Evolutionary conservation across 2,113 vertebrate genomes (phyloP), one percentile per base, ranked within the genome.

Genomic region (Brienomyrus brachyistius): DNA sequence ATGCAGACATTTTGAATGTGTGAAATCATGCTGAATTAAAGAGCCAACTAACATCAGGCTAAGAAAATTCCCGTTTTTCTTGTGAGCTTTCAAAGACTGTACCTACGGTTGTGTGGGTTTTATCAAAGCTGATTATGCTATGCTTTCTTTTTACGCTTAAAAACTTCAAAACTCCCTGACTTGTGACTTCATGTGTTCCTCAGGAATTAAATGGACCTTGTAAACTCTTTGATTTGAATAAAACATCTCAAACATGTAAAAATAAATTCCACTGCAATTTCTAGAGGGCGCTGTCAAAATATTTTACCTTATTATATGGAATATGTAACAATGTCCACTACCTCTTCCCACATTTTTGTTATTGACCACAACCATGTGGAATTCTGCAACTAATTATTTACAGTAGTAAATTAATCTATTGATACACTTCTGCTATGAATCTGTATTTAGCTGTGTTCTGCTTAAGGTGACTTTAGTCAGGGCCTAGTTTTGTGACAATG

Each of bases 1-100:
- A 95, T 95, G 95, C 94, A 95, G 94, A 94, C 93, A 40, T 94
- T 93, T 93, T 95, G 94, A 95, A 95, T 95, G 95, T 95, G 94
- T 92, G 74, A 92, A 93, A 87, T 87, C 85, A 87, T 86, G 45
- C 35, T 54, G 27, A 56, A 87, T 87, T 87, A 56, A 87, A 87
- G 85, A 48, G 48, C 85, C 85, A 56, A 54, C n/a, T 54, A 48
- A 52, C 51, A 54, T 56, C 51, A 87, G 85, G 87, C 91, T n/a
- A 87, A n/a, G 43, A 50, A 66, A 82, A 87, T 62, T 87, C 91
- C 91, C 85, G 54, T 50, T 54, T 86, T 51, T 27, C 50, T 35
- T 52, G n/a, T 56, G 51, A 87, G 89, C 66, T 90, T 89, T 89
- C 43, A 66, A 1, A 92, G 90, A 50, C 2, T 40, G 1, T 90